Evolutionary conservation across 2,888 invertebrate species (phyloP), one percentile per base, ranked within the genome.

Genomic region (Schrankia costaestrigalis): DNA sequence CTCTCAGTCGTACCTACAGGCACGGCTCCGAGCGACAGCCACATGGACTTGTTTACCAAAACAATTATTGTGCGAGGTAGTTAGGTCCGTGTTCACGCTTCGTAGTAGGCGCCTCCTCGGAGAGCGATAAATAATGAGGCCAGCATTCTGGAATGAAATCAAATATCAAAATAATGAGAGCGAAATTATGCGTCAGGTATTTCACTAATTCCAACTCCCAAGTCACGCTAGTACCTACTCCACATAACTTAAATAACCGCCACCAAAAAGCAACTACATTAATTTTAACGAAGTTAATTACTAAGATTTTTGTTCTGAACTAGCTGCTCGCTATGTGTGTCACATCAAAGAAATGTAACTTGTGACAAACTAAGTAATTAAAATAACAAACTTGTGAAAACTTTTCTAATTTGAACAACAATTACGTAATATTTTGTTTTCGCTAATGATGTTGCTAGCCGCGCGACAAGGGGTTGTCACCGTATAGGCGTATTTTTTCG

Each of bases 401-500:
- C 11, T 25, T 24, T 11, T 3, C 7, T 22, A 11, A 30, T 15
- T 32, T 39, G 11, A 19, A 8, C n/a, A 19, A 19, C 22, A 21
- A 18, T 30, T 13, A 13, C 6, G 8, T 6, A 24, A n/a, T n/a
- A n/a, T n/a, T n/a, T 15, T 24, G 24, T 6, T 27, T 11, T 13
- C 9, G 9, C 10, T 7, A 19, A 10, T 15, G 26, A 24, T 23
- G 23, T n/a, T n/a, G 9, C 6, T 7, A 34, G 17, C 26, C 28
- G 33, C 39, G 31, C 43, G 45, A 35, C 42, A 39, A 48, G 10
- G 26, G 24, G 32, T 41, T 28, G 40, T 22, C 31, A 37, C 41
- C 35, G 35, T 47, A 61, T 85, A 86, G 85, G 85, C 85, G 80
- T 69, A 85, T 83, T 85, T 81, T 81, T 82, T 79, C 71, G 71